Conservation (phyloP, 2,888 invertebrate species). For the Ophion obscuratus region DNA sequence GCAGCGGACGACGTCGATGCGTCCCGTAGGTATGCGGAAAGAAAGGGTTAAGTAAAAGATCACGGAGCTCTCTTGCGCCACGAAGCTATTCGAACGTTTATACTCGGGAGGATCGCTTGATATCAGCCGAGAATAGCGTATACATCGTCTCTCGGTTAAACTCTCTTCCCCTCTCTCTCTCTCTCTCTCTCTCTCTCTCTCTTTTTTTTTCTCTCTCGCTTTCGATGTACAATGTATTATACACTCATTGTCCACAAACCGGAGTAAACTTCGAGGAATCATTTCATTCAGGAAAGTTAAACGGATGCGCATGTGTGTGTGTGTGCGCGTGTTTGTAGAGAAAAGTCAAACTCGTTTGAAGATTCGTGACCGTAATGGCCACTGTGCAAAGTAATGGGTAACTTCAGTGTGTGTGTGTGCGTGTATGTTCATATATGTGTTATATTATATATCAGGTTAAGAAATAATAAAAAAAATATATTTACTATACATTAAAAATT, state of each 20-base stretch:
- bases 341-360: slow-evolving; percentile 10
- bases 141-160: neutral
- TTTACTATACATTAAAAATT: no score
- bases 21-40: neutral
- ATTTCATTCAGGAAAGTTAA: slow-evolving; percentile 49
- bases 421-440: no score
- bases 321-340: neutral
- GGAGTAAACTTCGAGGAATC: slow-evolving; percentile 47
- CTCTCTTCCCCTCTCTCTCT: neutral
- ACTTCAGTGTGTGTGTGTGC: no score
- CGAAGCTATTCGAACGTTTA: neutral
- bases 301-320: no score
- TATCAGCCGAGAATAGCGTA: neutral
- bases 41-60: neutral
- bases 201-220: neutral
- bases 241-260: slow-evolving; percentile 18
- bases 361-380: slow-evolving; percentile 40
- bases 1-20: no score
- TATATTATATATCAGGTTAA: no score
- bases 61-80: neutral
- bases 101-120: neutral
- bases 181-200: slow-evolving; percentile 1
- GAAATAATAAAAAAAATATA: no score
- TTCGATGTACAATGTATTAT: neutral
- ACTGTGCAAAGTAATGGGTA: slow-evolving; percentile 1